Base-by-base conservation (phyloP, 2,888 invertebrate genomes). In the Pandemis corylana region DNA sequence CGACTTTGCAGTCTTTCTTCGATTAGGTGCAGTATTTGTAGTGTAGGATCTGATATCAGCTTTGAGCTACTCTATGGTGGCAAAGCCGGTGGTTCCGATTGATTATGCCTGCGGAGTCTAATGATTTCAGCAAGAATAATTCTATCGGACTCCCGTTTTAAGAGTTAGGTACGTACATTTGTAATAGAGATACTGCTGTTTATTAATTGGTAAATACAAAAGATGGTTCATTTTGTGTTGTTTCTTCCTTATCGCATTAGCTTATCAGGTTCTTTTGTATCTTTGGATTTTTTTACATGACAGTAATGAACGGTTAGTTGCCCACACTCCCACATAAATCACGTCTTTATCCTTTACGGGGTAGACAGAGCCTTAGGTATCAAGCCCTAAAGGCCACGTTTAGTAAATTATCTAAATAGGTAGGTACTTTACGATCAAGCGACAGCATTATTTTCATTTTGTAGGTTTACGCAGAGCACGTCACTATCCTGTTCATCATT, bases 111-210 rank as follows among this genome's bases (percentile, higher is more conserved):
- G 28, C 28, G 75, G 81, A 84, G 84, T 84, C 81, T 81, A 84
- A 85, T 87, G 85, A 88, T 89, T 89, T 88, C 83, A 86, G 82
- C 76, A 80, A 81, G 84, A 87, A 84, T 87, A 84, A 83, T 84
- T 86, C 77, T 79, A 81, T 76, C 78, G 79, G 59, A 44, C 68
- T 77, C 53, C 56, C 69, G 70, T 71, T 59, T 46, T 67, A 65
- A 72, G 53, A 28, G 10, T 20, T 13, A 71, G 64, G 56, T 65
- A 36, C 20, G 49, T 36, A 44, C 59, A 66, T 41, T 42, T 36
- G 46, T 42, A 51, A 69, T 69, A 62, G 62, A 41, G 13, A 5
- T 61, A 61, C 61, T 59, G 28, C 59, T 53, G 15, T 15, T 5
- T 15, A 9, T 15, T 36, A 36, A 36, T 36, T 2, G 28, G 28